These are phyloP conservation scores for Oscarella lobularis DNA, from an alignment of 37 sponge, comb jelly and placozoan species.

Conservation along the genomic window DNA sequence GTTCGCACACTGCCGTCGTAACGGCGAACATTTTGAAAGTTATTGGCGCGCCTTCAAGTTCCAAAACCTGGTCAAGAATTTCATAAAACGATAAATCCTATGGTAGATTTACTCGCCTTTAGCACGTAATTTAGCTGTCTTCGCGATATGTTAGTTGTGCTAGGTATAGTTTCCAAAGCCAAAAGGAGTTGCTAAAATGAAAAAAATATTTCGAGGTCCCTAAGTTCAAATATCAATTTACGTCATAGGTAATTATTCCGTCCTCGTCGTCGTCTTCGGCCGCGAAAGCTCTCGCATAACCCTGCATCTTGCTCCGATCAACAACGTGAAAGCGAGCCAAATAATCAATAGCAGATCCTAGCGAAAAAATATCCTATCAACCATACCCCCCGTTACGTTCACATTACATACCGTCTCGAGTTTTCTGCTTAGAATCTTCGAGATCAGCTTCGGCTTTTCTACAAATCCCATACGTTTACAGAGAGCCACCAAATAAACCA, in stretches of 20 bases:
- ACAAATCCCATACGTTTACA: neutral
- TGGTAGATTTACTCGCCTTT: neutral
- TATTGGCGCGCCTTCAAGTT: neutral
- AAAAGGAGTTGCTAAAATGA: neutral
- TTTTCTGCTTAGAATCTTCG: neutral
- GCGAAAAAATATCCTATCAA: neutral
- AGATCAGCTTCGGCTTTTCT: neutral
- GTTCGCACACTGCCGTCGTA: neutral
- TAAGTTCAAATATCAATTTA: too few species aligned
- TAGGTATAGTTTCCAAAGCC: constrained; percentile 2
- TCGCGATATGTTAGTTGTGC: neutral
- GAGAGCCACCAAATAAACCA: neutral
- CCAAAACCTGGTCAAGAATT: neutral
- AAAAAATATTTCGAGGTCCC: too few species aligned
- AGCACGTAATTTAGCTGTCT: neutral
- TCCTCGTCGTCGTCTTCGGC: neutral
- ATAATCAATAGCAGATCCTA: neutral
- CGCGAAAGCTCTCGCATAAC: neutral
- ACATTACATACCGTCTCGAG: neutral
- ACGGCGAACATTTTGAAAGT: constrained; percentile 2
- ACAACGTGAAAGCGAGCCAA: neutral
- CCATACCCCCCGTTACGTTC: neutral
- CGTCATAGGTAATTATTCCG: neutral
- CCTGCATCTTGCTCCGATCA: neutral
- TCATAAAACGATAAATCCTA: neutral